These are phyloP conservation scores for Nineta flava DNA, from an alignment of 2,888 invertebrate genomes.

Conservation along the genomic window DNA sequence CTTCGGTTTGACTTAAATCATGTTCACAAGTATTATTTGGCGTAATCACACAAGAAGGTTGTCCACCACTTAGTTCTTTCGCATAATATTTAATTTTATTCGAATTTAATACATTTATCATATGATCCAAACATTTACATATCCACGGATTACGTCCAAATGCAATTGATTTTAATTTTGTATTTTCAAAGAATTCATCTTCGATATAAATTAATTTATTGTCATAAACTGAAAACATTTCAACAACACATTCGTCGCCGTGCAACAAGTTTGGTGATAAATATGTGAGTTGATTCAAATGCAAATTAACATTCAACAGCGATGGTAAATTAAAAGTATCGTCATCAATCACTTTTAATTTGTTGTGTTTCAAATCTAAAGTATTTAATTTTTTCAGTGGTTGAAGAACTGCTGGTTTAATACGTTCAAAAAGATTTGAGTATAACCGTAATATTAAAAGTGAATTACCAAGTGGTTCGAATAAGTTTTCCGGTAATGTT, in stretches of 20 bases:
- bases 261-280: background rate
- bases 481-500: slow-evolving; percentile 12
- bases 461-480: slow-evolving; percentile 1
- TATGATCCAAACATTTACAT: background rate
- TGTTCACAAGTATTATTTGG: slow-evolving; percentile 14
- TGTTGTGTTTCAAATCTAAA: slow-evolving; percentile 15
- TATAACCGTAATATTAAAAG: slow-evolving; percentile 12
- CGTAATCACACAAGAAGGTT: background rate
- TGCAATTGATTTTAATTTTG: background rate
- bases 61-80: background rate
- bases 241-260: background rate
- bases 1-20: background rate
- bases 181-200: background rate
- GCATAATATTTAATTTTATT: background rate
- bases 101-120: background rate
- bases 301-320: background rate
- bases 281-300: background rate
- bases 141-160: slow-evolving; percentile 2
- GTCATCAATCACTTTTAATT: slow-evolving; percentile 8
- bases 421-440: slow-evolving; percentile 14
- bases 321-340: background rate
- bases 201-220: background rate
- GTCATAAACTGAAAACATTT: background rate
- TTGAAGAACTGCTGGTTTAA: slow-evolving; percentile 13
- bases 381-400: slow-evolving; percentile 12